Percentiles rank a stretch among this genome's conserved stretches.
Evolutionary conservation across 2,797 vertebrate genomes (phyloP).

Genomic region (Crenichthys baileyi): DNA sequence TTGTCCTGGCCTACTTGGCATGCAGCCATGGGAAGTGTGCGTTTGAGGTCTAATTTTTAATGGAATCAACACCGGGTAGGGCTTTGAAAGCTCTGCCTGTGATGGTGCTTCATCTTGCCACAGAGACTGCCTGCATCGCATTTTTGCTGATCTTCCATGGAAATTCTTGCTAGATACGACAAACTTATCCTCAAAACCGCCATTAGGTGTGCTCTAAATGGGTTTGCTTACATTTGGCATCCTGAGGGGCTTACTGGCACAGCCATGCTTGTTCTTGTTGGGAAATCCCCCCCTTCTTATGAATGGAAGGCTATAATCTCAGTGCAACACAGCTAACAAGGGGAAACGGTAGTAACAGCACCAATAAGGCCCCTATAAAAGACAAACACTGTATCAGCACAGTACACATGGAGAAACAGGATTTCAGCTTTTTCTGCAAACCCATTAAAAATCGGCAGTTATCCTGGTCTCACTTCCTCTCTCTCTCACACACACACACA

Average conservation of each 20-base stretch:
- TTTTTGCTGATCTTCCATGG: constrained; percentile 26
- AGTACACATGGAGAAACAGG: constrained; percentile 50
- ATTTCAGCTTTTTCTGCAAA: constrained; percentile 57
- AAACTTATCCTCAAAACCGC: constrained; percentile 39
- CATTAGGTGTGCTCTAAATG: constrained; percentile 13
- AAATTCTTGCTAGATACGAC: constrained; percentile 32
- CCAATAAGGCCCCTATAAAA: constrained; percentile 48
- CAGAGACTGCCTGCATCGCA: constrained; percentile 3
- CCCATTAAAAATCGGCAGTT: constrained; percentile 31
- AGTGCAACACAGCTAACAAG: constrained; percentile 55
- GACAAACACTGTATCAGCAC: constrained; percentile 61
- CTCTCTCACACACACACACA: neutral
- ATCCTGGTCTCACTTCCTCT: neutral
- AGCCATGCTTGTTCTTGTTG: constrained; percentile 51
- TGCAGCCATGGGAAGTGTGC: constrained; percentile 54
- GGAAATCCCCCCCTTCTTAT: constrained; percentile 71
- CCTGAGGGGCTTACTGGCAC: constrained; percentile 63
- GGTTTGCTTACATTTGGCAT: constrained; percentile 41
- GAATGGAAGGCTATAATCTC: constrained; percentile 71
- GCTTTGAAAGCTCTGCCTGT: constrained; percentile 41
- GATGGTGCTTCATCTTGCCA: constrained; percentile 37
- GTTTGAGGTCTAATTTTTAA: constrained; percentile 55
- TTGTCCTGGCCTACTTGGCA: constrained; percentile 78
- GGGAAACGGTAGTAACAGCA: constrained; percentile 54
- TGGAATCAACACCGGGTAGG: constrained; percentile 48